A percentile compares a stretch with the other conserved stretches of the same genome.
Conservation (phyloP, 2,888 invertebrate genomes). For the Pammene fasciana region DNA sequence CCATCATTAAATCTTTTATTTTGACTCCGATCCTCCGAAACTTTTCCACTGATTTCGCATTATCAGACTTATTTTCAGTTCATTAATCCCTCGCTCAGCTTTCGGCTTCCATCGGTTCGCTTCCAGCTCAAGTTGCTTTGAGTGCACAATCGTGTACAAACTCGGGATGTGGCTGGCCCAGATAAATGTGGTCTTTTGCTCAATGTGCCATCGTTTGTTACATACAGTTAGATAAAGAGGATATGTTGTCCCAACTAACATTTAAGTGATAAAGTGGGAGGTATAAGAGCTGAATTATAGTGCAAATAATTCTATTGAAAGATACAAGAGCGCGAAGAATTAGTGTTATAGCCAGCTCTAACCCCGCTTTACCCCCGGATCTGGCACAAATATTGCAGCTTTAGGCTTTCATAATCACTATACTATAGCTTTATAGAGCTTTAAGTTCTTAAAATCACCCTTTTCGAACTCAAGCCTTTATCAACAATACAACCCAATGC, state of each 20-base stretch:
- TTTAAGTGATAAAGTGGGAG: no score
- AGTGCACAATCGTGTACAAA: constrained; percentile 58
- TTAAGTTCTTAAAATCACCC: no score
- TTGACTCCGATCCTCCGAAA: not conserved
- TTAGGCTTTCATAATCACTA: no score
- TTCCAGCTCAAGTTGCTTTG: constrained; percentile 44
- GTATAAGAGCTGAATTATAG: no score
- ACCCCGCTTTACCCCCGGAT: no score
- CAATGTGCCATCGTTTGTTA: not conserved
- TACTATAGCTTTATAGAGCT: no score
- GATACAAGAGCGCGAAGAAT: no score
- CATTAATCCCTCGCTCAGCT: constrained; percentile 23
- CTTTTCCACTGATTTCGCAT: not conserved
- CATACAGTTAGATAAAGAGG: constrained; percentile 6
- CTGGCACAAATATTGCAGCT: no score
- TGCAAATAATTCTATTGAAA: no score
- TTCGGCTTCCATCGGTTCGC: constrained; percentile 44
- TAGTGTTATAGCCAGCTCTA: no score
- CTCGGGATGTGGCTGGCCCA: constrained; percentile 48
- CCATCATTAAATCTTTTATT: not conserved
- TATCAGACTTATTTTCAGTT: constrained; percentile 26
- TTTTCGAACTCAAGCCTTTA: no score
- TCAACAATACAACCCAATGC: no score
- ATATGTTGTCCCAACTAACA: not conserved
- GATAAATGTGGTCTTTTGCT: constrained; percentile 27